Base-by-base conservation (phyloP, 2,797 vertebrate genomes). In the Graptemys geographica region DNA sequence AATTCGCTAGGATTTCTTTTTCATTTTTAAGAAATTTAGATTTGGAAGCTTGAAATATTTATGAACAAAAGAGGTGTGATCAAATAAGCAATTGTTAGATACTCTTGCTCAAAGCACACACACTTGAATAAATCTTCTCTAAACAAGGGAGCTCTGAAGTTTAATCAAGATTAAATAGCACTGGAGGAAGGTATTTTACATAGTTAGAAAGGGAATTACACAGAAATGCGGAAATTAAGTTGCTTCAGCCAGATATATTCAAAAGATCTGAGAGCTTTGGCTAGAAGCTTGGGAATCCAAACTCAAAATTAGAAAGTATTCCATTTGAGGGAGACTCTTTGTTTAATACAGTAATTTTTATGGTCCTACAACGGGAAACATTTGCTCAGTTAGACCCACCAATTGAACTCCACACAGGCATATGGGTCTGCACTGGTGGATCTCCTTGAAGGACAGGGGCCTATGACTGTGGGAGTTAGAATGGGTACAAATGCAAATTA, bases 191-290 rank as follows among this genome's bases (percentile, higher is more conserved):
- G 28, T 94, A 89, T 96, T 96, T 95, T 96, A 80, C 90, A 91
- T 93, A 97, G 95, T 95, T 96, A 96, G 91, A 96, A 87, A 96
- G 80, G 93, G 95, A 95, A 90, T 95, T 96, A 96, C 91, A 96
- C 89, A 96, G 78, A 94, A 95, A 95, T 92, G 96, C 93, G 96
- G 94, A 96, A 96, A 44, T 37, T 85, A 80, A 96, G 88, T 25
- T 94, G 86, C 92, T 94, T 96, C 91, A 92, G 57, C 78, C 52
- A 94, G 89, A 96, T 91, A 94, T 27, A 90, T 80, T 56, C 89
- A 78, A 95, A 86, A 84, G 79, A 97, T 87, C 87, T 91, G 95
- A 96, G 93, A 94, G 84, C 78, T 94, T 84, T 90, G 57, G 86
- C 69, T 79, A 81, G 89, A 96, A 95, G 84, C 62, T 52, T 88